Conservation (phyloP, 2,797 vertebrate genomes). For the Anabacerthia variegaticeps region DNA sequence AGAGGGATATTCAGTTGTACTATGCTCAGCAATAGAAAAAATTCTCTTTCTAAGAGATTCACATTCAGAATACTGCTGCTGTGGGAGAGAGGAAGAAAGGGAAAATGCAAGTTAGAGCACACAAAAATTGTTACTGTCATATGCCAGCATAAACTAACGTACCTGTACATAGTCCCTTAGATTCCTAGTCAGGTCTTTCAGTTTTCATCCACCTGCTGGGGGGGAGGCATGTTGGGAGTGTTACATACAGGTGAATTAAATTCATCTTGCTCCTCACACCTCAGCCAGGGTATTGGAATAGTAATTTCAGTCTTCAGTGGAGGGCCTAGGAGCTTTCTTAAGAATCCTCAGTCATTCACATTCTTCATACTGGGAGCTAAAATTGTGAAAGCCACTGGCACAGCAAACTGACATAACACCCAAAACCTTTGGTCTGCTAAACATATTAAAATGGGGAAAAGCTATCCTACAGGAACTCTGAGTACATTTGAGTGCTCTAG, state of each 20-base stretch:
- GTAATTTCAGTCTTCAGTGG: neutral
- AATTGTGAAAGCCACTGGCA: neutral
- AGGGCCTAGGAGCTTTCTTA: neutral
- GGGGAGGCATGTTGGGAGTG: accelerated
- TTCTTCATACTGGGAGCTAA: neutral
- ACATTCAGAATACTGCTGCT: neutral
- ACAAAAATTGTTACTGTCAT: neutral
- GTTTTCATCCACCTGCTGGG: neutral
- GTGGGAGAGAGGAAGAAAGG: neutral
- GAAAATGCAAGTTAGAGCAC: neutral
- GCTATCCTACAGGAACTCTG: neutral
- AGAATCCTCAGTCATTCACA: neutral
- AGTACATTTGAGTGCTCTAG: neutral
- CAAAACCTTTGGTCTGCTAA: constrained; percentile 11
- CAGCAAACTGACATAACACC: neutral
- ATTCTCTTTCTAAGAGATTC: neutral
- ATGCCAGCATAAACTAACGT: neutral
- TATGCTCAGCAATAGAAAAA: neutral
- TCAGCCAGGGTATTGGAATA: neutral
- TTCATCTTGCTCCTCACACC: neutral
- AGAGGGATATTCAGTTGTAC: neutral
- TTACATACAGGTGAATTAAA: neutral
- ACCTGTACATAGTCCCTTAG: neutral
- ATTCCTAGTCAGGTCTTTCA: neutral
- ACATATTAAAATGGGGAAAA: neutral